Evolutionary conservation across 1,140 invertebrate genomes (phyloP).

Genomic region (Apocrypta bakeri): DNA sequence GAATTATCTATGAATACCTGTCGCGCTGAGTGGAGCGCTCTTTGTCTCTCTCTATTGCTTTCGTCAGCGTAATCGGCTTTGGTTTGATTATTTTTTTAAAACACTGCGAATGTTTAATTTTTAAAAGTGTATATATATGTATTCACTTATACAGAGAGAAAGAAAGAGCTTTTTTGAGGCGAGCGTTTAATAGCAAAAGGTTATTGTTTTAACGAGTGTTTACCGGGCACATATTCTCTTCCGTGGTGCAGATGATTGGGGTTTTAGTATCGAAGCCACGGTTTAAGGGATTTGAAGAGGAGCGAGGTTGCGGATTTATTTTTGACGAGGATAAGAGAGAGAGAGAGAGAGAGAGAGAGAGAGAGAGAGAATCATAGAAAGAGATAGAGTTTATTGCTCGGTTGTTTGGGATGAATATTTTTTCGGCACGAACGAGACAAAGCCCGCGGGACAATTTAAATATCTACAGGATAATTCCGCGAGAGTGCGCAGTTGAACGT

Average conservation of each 20-base stretch:
- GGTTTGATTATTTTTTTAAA: slow-evolving; percentile 5
- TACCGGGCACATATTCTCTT: neutral
- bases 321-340: neutral
- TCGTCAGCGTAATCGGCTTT: slow-evolving; percentile 28
- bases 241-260: too few species aligned
- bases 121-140: too few species aligned
- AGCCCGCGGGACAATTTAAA: too few species aligned
- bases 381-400: too few species aligned
- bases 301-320: neutral
- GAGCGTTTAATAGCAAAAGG: neutral
- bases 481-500: neutral
- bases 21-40: neutral
- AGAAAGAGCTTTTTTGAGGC: too few species aligned
- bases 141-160: too few species aligned
- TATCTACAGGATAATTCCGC: too few species aligned
- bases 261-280: neutral
- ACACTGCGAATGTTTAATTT: slow-evolving; percentile 11
- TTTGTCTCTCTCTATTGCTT: neutral
- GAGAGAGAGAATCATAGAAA: too few species aligned
- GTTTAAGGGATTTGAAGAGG: neutral
- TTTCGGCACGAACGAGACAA: too few species aligned
- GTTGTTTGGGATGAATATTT: too few species aligned
- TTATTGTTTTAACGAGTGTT: neutral
- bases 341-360: too few species aligned
- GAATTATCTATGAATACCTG: slow-evolving; percentile 26